Conservation (phyloP, 2,797 vertebrate genomes). For the Rhinophrynus dorsalis region DNA sequence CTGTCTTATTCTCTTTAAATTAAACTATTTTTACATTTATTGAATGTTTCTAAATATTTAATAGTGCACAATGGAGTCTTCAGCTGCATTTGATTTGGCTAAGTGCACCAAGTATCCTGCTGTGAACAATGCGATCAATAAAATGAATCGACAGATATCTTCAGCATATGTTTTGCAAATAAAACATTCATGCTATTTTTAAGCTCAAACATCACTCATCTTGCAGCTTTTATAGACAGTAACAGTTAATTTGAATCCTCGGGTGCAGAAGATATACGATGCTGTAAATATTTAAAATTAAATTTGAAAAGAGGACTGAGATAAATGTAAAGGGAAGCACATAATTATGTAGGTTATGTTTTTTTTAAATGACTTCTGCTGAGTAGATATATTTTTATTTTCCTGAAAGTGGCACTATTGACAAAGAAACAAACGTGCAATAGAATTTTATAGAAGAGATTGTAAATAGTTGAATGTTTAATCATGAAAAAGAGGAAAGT, state of each 20-base stretch:
- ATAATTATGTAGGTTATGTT: slow-evolving; percentile 72
- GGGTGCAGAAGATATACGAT: slow-evolving; percentile 94
- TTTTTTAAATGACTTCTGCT: slow-evolving; percentile 54
- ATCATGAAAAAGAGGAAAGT: no score
- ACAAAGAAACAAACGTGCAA: slow-evolving; percentile 50
- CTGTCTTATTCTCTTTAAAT: slow-evolving; percentile 39
- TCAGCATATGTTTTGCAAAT: slow-evolving; percentile 92
- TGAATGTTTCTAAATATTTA: slow-evolving; percentile 57
- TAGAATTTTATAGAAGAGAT: background rate
- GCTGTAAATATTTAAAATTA: slow-evolving; percentile 99
- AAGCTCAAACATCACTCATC: slow-evolving; percentile 94
- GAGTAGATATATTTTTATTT: slow-evolving; percentile 53
- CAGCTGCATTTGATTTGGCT: slow-evolving; percentile 53
- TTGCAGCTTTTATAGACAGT: slow-evolving; percentile 91
- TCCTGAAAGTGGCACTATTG: slow-evolving; percentile 60
- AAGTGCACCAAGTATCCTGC: slow-evolving; percentile 50
- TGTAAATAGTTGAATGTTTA: no score
- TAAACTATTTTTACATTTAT: slow-evolving; percentile 47
- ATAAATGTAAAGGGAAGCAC: slow-evolving; percentile 82
- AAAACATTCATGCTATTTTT: slow-evolving; percentile 98
- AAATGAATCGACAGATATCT: slow-evolving; percentile 64
- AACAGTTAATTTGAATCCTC: slow-evolving; percentile 96
- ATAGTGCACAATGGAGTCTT: slow-evolving; percentile 42
- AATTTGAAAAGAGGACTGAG: slow-evolving; percentile 99
- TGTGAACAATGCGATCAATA: slow-evolving; percentile 59